phyloP scores from a whole-genome alignment of 2,888 invertebrate species.

The Lottia gigantea region DNA sequence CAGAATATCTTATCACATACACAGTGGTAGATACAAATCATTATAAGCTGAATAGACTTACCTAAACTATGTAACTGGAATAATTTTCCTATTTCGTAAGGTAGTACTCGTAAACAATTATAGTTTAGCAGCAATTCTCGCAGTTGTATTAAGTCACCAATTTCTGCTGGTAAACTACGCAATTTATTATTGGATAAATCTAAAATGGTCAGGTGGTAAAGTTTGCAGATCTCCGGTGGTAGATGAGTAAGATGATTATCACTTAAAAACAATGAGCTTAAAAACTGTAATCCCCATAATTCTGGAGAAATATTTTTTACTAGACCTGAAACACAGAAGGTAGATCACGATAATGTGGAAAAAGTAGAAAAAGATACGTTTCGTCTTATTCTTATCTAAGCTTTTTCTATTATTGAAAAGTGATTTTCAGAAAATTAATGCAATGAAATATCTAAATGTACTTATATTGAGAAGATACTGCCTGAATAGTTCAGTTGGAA shows the following conservation, averaged over 20 bases:
- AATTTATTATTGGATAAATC: slow-evolving; percentile 96
- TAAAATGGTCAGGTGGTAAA: slow-evolving; percentile 85
- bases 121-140: slow-evolving; percentile 94
- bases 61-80: slow-evolving; percentile 95
- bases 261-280: slow-evolving; percentile 94
- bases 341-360: too few species aligned
- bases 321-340: slow-evolving; percentile 76
- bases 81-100: slow-evolving; percentile 96
- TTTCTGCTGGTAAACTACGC: slow-evolving; percentile 91
- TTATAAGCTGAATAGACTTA: slow-evolving; percentile 46
- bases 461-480: not conserved
- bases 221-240: slow-evolving; percentile 88
- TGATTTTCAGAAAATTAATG: too few species aligned
- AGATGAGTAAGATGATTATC: slow-evolving; percentile 93
- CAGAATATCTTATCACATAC: too few species aligned
- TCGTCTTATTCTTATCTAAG: too few species aligned
- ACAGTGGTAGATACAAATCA: not conserved
- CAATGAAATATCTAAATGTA: not conserved
- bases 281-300: slow-evolving; percentile 89
- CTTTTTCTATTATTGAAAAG: too few species aligned
- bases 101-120: slow-evolving; percentile 92
- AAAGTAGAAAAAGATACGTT: too few species aligned
- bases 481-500: too few species aligned
- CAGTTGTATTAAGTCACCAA: slow-evolving; percentile 95
- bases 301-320: slow-evolving; percentile 93